Base-by-base conservation (phyloP, 2,797 vertebrate species). In the Neosilurus hyrtlii region DNA sequence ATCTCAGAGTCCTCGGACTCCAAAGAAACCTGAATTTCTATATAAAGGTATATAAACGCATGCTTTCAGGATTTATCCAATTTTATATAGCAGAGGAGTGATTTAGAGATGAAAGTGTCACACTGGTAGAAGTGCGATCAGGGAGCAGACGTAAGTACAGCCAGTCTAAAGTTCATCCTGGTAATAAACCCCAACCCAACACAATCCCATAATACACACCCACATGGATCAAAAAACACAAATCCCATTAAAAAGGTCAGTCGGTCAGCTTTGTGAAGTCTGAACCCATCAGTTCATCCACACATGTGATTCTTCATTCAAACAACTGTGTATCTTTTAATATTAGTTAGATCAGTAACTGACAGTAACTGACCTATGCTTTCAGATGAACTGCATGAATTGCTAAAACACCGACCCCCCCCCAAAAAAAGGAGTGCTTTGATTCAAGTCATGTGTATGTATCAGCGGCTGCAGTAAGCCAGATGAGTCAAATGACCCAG, bases 401-500 rank as follows among this genome's bases (percentile, higher is more conserved):
- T 43, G 43, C 43, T 43, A 4, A 43, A 5, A 43, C 43, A 43
- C 43, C 30, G 30, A 30, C 30, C 30, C 30, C 30, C 30, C 30
- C 30, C 30, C n/a, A n/a, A 52, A 35, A 9, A 10, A 72, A 54
- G 16, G n/a, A 72, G 70, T 72, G n/a, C 12, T 73, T 73, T 18
- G 16, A 73, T 54, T 18, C n/a, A 30, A 22, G 26, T 22, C 54
- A 35, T 75, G 54, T 62, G 22, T 49, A 51, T 63, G n/a, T 78
- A 63, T 37, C 59, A 51, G 59, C 9, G 18, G 73, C 74, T 43
- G 22, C 6, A 76, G 59, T 78, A 43, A 9, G 22, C 65, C 65
- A 43, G 49, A 80, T 80, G 54, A 78, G 74, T 78, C 65, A 71
- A 78, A 52, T 83, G 66, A 78, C 68, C 52, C 20, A 26, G 49